phyloP scores from a whole-genome alignment of 92 coral and sea anemone species.

The Porites evermanni region DNA sequence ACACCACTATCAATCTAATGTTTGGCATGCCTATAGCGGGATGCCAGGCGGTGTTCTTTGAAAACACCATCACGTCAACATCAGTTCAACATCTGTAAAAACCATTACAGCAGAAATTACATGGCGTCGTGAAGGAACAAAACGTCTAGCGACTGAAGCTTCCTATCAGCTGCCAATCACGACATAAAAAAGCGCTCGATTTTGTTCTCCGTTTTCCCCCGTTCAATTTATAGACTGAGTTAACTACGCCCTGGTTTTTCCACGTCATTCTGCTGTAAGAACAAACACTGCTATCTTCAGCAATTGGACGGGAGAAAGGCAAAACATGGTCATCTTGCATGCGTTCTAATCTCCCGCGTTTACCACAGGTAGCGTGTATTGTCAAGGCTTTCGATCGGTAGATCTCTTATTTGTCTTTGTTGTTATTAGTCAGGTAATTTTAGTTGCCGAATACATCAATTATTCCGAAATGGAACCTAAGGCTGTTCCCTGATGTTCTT shows the following conservation, averaged over 20 bases:
- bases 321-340: not conserved
- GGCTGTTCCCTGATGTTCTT: no score
- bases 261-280: no score
- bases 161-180: not conserved
- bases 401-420: not conserved
- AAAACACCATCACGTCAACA: conserved; percentile 21
- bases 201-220: no score
- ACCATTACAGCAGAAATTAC: conserved; percentile 15
- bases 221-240: no score
- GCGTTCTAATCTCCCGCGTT: not conserved
- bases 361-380: not conserved
- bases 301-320: not conserved
- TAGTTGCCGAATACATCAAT: not conserved
- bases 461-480: no score
- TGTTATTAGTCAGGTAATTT: not conserved
- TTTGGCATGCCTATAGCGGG: conserved; percentile 28
- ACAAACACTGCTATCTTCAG: not conserved
- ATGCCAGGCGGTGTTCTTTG: conserved; percentile 40
- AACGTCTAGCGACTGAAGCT: not conserved
- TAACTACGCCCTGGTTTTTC: no score
- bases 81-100: conserved; percentile 27
- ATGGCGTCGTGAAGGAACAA: not conserved
- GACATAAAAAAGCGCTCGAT: not conserved
- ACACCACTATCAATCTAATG: conserved; percentile 24
- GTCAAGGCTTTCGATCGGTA: not conserved